A percentile compares a stretch with the other conserved stretches of the same genome.
phyloP scores from a whole-genome alignment of 2,797 vertebrate species.

The Coregonus sp. region DNA sequence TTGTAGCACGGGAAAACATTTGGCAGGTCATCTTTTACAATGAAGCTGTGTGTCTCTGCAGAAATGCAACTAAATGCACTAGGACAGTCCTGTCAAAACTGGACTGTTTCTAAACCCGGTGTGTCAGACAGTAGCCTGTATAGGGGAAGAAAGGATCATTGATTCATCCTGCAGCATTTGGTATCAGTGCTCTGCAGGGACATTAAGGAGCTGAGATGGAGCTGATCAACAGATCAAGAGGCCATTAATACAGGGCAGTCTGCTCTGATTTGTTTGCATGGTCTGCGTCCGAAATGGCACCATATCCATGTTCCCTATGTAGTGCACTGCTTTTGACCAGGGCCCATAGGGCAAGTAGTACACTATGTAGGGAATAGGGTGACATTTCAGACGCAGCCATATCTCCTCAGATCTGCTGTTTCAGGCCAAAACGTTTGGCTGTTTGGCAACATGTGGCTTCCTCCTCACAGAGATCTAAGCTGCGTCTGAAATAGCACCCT shows the following conservation, averaged over 20 bases:
- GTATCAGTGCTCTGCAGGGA: slow-evolving; percentile 51
- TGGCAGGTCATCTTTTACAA: too few species aligned
- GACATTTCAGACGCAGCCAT: slow-evolving; percentile 16
- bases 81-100: too few species aligned
- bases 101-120: neutral
- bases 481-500: neutral
- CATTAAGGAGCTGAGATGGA: slow-evolving; percentile 36
- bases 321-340: neutral
- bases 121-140: slow-evolving; percentile 32
- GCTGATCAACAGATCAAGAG: slow-evolving; percentile 29
- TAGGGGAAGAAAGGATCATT: slow-evolving; percentile 36
- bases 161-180: slow-evolving; percentile 43
- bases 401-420: slow-evolving; percentile 51
- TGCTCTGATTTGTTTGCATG: slow-evolving; percentile 11
- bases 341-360: neutral
- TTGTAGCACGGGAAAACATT: neutral
- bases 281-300: neutral
- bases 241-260: slow-evolving; percentile 46
- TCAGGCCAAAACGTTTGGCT: slow-evolving; percentile 31
- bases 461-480: neutral
- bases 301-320: neutral
- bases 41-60: too few species aligned
- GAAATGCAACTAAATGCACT: too few species aligned
- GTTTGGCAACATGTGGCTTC: slow-evolving; percentile 27
- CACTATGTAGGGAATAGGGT: too few species aligned